Percentiles rank a stretch among this genome's conserved stretches.
Evolutionary conservation across 2,888 invertebrate species (phyloP).

Genomic region (Flexamia atlantica): DNA sequence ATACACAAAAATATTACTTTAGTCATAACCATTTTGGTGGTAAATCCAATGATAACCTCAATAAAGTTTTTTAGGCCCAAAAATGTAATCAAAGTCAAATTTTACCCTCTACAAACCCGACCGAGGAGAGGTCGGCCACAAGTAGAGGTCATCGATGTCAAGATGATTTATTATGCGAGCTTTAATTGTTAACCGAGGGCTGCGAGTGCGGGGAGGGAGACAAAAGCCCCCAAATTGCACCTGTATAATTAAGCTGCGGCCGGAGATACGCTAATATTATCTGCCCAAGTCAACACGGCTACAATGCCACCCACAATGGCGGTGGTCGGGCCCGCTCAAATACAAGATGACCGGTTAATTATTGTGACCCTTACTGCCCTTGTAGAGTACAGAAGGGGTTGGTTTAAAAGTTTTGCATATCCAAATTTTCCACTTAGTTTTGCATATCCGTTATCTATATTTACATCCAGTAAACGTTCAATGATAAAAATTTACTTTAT

Average conservation of each 20-base stretch:
- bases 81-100: not conserved
- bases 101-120: not conserved
- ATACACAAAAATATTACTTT: no score
- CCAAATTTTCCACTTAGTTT: no score
- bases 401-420: no score
- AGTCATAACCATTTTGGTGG: no score
- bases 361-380: not conserved
- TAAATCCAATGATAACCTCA: no score
- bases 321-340: not conserved
- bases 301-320: constrained; percentile 49
- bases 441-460: no score
- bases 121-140: not conserved
- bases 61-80: no score
- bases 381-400: not conserved
- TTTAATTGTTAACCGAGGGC: constrained; percentile 32
- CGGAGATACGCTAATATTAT: constrained; percentile 60
- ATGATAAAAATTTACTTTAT: no score
- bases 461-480: no score
- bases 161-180: constrained; percentile 37
- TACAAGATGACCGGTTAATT: constrained; percentile 51
- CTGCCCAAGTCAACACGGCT: constrained; percentile 36
- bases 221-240: constrained; percentile 66
- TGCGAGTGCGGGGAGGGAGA: constrained; percentile 15
- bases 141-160: constrained; percentile 32
- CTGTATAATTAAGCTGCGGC: constrained; percentile 65